phyloP scores from a whole-genome alignment of 2,888 invertebrate species.

The Athetis lepigone region DNA sequence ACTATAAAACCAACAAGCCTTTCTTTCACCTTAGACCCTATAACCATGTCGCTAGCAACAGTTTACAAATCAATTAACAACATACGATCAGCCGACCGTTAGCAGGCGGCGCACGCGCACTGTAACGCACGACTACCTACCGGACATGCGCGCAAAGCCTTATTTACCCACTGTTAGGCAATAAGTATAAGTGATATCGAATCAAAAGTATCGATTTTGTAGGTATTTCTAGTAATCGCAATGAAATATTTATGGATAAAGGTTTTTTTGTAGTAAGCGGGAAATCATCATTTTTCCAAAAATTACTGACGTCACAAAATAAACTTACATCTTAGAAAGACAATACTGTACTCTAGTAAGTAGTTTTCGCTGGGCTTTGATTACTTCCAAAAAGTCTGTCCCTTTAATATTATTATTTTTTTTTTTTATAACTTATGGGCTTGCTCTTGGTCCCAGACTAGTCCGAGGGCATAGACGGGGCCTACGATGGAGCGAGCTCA shows the following conservation, averaged over 20 bases:
- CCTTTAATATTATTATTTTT: too few species aligned
- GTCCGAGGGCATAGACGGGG: too few species aligned
- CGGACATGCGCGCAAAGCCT: slow-evolving; percentile 67
- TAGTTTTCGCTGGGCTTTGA: too few species aligned
- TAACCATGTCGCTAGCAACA: slow-evolving; percentile 33
- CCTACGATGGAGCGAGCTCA: too few species aligned
- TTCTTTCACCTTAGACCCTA: slow-evolving; percentile 7
- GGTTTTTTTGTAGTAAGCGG: too few species aligned
- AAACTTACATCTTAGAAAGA: too few species aligned
- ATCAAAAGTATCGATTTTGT: background rate
- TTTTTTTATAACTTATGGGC: too few species aligned
- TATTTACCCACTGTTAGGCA: slow-evolving; percentile 34
- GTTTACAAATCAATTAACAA: slow-evolving; percentile 60
- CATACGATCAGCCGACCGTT: slow-evolving; percentile 54
- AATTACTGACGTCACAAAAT: too few species aligned
- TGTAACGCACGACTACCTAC: slow-evolving; percentile 76
- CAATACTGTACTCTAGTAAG: too few species aligned
- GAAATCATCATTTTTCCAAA: too few species aligned
- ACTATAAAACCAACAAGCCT: background rate
- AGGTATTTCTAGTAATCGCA: background rate
- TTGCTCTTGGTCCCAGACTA: too few species aligned
- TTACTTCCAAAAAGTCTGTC: too few species aligned
- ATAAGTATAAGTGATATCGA: background rate
- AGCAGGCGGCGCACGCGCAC: slow-evolving; percentile 62
- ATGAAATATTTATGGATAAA: background rate